These are phyloP conservation scores for Drosophila kuntzei DNA, from an alignment of 2,888 invertebrate species.

Conservation along the genomic window DNA sequence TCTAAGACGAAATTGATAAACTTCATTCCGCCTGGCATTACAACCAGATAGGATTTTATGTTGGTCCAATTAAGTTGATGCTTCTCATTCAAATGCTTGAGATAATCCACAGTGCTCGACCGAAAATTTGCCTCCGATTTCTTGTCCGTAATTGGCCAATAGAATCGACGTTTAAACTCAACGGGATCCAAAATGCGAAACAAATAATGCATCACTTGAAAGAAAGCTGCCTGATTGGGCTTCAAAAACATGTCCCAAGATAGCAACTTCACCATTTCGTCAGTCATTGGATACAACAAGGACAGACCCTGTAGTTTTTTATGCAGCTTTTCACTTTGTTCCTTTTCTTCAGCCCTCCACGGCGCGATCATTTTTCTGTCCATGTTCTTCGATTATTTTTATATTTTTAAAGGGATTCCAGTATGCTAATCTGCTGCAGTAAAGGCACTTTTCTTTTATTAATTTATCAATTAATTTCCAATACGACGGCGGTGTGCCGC, in stretches of 20 bases:
- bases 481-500: slow-evolving; percentile 33
- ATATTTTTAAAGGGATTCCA: neutral
- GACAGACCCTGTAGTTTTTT: slow-evolving; percentile 75
- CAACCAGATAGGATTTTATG: slow-evolving; percentile 83
- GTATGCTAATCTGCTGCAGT: neutral
- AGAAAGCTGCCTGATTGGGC: slow-evolving; percentile 84
- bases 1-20: slow-evolving; percentile 84
- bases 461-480: slow-evolving; percentile 11
- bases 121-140: slow-evolving; percentile 83
- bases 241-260: slow-evolving; percentile 84
- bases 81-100: slow-evolving; percentile 83
- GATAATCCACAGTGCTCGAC: slow-evolving; percentile 82
- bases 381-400: slow-evolving; percentile 54
- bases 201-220: slow-evolving; percentile 84
- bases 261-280: slow-evolving; percentile 77
- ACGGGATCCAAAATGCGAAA: slow-evolving; percentile 82
- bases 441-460: neutral
- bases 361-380: slow-evolving; percentile 82
- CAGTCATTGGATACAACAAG: slow-evolving; percentile 75
- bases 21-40: slow-evolving; percentile 85
- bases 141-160: slow-evolving; percentile 85
- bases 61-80: slow-evolving; percentile 82
- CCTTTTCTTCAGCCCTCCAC: slow-evolving; percentile 84
- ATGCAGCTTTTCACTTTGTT: slow-evolving; percentile 79
- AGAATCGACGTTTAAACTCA: slow-evolving; percentile 85